Percentiles rank a stretch among this genome's conserved stretches.
phyloP scores from a whole-genome alignment of 2,888 invertebrate genomes.

The Eupithecia subfuscata region DNA sequence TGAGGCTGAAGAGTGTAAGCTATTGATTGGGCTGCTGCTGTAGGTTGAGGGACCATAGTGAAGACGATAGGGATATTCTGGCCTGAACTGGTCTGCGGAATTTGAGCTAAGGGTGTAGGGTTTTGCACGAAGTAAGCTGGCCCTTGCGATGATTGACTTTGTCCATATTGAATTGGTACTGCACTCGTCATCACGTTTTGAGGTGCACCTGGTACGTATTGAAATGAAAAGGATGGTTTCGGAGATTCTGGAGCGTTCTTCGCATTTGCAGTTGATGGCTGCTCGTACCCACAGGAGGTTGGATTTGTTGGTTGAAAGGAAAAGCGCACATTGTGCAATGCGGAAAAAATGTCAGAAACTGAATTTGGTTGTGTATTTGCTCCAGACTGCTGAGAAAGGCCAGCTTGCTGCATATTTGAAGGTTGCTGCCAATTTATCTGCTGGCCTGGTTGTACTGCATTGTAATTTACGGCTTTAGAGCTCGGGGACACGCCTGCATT shows the following conservation, averaged over 20 bases:
- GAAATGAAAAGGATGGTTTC: constrained; percentile 35
- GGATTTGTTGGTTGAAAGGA: constrained; percentile 24
- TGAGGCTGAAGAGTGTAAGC: constrained; percentile 50
- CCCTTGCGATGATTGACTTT: constrained; percentile 31
- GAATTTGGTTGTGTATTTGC: constrained; percentile 33
- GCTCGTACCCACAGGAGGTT: constrained; percentile 12
- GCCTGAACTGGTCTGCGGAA: constrained; percentile 19
- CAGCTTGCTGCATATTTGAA: constrained; percentile 45
- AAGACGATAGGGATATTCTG: constrained; percentile 40
- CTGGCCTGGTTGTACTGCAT: constrained; percentile 38
- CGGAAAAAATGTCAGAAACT: constrained; percentile 37
- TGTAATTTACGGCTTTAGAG: constrained; percentile 36
- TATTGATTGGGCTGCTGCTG: constrained; percentile 40
- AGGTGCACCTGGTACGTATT: constrained; percentile 31
- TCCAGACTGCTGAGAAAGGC: constrained; percentile 34
- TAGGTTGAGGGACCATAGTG: constrained; percentile 35
- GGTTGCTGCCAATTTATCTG: constrained; percentile 51
- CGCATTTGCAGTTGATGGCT: constrained; percentile 23
- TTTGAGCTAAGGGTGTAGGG: constrained; percentile 26
- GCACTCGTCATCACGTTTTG: constrained; percentile 20
- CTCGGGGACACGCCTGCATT: constrained; percentile 26
- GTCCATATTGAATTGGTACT: constrained; percentile 30
- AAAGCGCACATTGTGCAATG: constrained; percentile 31
- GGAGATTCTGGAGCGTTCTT: constrained; percentile 30
- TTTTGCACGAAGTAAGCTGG: constrained; percentile 27